phyloP scores from a whole-genome alignment of 92 coral and sea anemone species.

The Epizoanthus scotinus region DNA sequence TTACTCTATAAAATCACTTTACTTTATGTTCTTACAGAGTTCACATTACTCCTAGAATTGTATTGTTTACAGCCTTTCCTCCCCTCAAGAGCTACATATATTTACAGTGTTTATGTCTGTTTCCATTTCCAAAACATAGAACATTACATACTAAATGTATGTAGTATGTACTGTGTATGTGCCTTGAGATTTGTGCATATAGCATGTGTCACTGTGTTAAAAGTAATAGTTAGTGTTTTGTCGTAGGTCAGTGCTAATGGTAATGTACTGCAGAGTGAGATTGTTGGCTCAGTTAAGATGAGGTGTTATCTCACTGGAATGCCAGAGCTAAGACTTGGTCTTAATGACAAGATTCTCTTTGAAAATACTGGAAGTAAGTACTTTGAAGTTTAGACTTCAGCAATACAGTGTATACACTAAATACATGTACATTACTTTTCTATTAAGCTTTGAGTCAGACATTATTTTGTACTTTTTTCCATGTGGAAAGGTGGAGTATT shows the following conservation, averaged over 20 bases:
- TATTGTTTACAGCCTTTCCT: no score
- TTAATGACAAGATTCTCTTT: slow-evolving; percentile 94
- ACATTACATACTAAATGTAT: no score
- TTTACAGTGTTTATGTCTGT: no score
- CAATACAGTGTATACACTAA: no score
- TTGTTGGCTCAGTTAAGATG: slow-evolving; percentile 94
- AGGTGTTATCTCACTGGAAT: slow-evolving; percentile 94
- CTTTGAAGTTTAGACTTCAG: not conserved
- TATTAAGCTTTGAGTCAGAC: no score
- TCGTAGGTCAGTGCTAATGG: slow-evolving; percentile 92
- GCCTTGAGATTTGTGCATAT: no score
- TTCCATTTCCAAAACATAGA: no score
- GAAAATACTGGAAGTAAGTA: slow-evolving; percentile 97
- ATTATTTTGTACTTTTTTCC: no score
- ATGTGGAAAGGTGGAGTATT: no score
- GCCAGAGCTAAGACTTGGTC: slow-evolving; percentile 97
- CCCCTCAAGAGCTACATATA: no score
- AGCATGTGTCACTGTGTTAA: not conserved
- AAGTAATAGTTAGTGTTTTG: not conserved
- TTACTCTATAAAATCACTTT: no score
- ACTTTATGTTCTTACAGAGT: not conserved
- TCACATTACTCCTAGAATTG: not conserved
- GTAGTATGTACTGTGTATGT: not conserved
- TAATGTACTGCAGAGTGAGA: slow-evolving; percentile 96
- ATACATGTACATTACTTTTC: no score